Base-by-base conservation (phyloP, 35 echinoderm and acorn worm species). In the Strongylocentrotus purpuratus region DNA sequence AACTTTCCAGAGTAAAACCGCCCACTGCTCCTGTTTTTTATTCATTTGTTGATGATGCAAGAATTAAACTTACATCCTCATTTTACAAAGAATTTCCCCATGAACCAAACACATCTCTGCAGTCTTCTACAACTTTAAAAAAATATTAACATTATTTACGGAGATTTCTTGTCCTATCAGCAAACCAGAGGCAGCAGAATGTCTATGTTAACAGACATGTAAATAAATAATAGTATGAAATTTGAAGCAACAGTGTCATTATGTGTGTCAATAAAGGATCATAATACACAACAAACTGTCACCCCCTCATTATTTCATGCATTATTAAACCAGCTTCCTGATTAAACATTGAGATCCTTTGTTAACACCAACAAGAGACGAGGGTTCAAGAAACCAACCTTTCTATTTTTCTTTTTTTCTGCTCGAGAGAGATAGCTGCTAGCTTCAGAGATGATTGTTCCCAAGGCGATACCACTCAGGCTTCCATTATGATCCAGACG, bases 401-500 rank as follows among this genome's bases (percentile, higher is more conserved):
- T 78, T 78, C 65, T 58, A 13, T 93, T 93, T 58, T 93, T 93
- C 46, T 93, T 33, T 32, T 89, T 89, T 31, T 93, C 33, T 93
- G 91, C 32, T 47, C 91, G 45, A 13, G 45, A 18, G n/a, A 93
- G 91, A 45, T 50, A 93, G 48, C 46, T 95, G 87, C 94, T 95
- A 31, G 94, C 94, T 90, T 95, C 94, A 9, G 86, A 88, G 46
- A 95, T 88, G 46, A 95, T 47, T 12, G 87, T 85, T 35, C 85
- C 94, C 94, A 95, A 48, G 48, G 96, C 61, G 9, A 94, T 94
- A 18, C 96, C 96, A 46, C 96, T 96, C 1, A 96, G 96, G 15
- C 96, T 96, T 33, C 96, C 96, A 22, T 87, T 86, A 55, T 96
- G 96, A 78, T 96, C 94, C 55, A 94, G 31, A 61, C 96, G 96